These are phyloP conservation scores for Craseonycteris thonglongyai DNA, from an alignment of 2,113 vertebrate genomes.

Conservation along the genomic window DNA sequence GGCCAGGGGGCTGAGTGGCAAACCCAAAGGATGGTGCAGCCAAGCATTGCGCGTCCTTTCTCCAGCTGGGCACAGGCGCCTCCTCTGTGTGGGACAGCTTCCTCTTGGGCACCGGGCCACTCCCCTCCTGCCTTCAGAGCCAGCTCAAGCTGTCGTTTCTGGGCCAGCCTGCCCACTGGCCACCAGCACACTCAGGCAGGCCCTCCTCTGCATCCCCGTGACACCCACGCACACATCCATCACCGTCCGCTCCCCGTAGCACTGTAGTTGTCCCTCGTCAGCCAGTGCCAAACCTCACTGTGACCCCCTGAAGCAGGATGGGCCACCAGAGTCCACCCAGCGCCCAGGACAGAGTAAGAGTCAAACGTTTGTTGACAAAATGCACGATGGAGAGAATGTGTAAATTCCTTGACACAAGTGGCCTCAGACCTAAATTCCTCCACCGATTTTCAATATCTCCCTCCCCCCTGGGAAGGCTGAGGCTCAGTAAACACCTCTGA, in stretches of 20 bases:
- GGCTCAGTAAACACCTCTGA: neutral
- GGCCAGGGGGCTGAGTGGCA: neutral
- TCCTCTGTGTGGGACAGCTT: too few relatives aligned
- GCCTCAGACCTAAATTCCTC: neutral
- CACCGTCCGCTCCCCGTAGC: neutral
- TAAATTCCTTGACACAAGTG: neutral
- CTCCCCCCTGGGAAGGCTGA: neutral
- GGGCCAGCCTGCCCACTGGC: neutral
- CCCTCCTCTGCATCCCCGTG: neutral
- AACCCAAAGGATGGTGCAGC: neutral
- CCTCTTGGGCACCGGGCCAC: neutral
- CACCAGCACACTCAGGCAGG: too few relatives aligned
- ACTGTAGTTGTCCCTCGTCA: neutral
- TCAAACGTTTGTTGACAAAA: neutral
- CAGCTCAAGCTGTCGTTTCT: neutral
- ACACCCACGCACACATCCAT: fast-evolving
- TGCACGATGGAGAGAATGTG: neutral
- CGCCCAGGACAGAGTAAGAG: neutral
- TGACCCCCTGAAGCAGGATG: neutral
- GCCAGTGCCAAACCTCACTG: neutral
- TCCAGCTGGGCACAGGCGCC: neutral
- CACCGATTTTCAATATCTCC: neutral
- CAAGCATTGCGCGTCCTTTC: neutral
- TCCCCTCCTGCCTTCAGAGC: neutral
- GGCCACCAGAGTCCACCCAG: neutral